Evolutionary conservation across 2,113 vertebrate genomes (phyloP).

Genomic region (Phrynosoma blainvillii): DNA sequence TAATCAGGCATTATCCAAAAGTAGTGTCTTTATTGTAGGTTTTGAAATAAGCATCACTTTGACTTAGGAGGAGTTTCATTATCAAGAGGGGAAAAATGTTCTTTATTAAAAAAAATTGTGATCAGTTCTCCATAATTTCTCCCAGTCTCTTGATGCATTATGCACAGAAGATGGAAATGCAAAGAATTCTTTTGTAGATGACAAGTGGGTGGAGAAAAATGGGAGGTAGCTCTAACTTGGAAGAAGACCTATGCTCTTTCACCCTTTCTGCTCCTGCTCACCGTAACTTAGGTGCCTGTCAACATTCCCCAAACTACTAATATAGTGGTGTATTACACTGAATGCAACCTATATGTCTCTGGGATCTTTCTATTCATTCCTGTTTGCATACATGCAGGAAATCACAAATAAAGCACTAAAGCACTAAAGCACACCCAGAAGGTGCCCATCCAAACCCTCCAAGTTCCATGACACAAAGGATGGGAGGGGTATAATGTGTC

Average conservation of each 20-base stretch:
- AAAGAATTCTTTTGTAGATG: not conserved
- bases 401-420: too few relatives aligned
- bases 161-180: accelerated
- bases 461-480: too few relatives aligned
- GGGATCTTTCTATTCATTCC: not conserved
- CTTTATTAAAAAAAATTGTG: not conserved
- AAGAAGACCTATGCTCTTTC: not conserved
- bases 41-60: constrained; percentile 18
- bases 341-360: not conserved
- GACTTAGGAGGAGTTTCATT: not conserved
- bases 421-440: not conserved
- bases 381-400: too few relatives aligned
- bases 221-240: not conserved
- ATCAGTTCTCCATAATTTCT: accelerated
- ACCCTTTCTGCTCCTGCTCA: not conserved
- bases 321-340: too few relatives aligned
- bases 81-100: not conserved
- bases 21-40: not conserved
- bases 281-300: not conserved
- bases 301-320: too few relatives aligned
- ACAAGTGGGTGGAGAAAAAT: not conserved
- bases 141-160: not conserved
- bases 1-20: accelerated
- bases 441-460: not conserved
- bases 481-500: too few relatives aligned